Conservation (phyloP, 2,888 invertebrate genomes). For the Idaea dimidiata region DNA sequence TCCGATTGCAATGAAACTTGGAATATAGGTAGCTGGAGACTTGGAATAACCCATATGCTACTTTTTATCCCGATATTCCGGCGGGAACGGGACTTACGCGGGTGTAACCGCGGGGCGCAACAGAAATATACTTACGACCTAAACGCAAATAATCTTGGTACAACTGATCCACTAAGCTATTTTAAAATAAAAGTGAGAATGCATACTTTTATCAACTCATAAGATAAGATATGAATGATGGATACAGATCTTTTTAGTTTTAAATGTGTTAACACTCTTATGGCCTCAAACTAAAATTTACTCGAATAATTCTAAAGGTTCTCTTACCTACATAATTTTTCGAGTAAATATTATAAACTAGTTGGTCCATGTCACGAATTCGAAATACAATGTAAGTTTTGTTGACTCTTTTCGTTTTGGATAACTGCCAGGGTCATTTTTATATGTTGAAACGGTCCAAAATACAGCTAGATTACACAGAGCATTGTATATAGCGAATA, state of each 20-base stretch:
- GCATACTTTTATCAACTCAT: background rate
- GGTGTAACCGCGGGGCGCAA: too few relatives aligned
- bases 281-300: too few relatives aligned
- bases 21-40: too few relatives aligned
- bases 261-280: too few relatives aligned
- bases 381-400: constrained; percentile 19
- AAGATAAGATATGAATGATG: constrained; percentile 1
- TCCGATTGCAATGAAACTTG: too few relatives aligned
- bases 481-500: background rate
- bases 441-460: constrained; percentile 9
- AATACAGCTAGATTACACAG: constrained; percentile 8
- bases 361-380: constrained; percentile 5
- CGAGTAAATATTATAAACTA: background rate
- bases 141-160: background rate
- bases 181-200: background rate
- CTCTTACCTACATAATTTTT: background rate
- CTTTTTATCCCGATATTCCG: too few relatives aligned
- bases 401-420: constrained; percentile 25
- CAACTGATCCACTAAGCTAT: background rate
- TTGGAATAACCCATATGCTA: too few relatives aligned
- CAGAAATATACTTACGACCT: background rate
- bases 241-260: background rate
- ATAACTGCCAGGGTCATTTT: constrained; percentile 20
- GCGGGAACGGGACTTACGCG: too few relatives aligned
- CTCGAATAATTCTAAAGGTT: too few relatives aligned